A percentile compares a stretch with the other conserved stretches of the same genome.
Evolutionary conservation across 2,888 invertebrate species (phyloP).

Genomic region (Epirrhoe tristata): DNA sequence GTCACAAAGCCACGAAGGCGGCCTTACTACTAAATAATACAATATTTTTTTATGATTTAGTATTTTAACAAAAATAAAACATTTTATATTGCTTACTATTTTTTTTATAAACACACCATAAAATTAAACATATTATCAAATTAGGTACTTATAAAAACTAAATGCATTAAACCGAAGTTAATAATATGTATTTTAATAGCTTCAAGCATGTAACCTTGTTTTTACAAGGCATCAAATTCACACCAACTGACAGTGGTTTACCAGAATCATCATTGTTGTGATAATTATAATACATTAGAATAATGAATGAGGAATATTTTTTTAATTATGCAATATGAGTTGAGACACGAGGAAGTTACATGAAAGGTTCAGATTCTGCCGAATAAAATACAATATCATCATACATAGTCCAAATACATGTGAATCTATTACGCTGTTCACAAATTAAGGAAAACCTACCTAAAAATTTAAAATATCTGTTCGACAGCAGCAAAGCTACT

Average conservation of each 20-base stretch:
- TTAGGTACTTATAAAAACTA: not conserved
- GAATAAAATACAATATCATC: not conserved
- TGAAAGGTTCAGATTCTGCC: not conserved
- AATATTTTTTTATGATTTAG: no score
- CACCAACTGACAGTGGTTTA: constrained; percentile 27
- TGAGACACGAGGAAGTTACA: not conserved
- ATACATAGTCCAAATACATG: not conserved
- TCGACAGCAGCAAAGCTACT: no score
- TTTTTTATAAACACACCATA: not conserved
- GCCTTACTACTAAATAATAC: no score
- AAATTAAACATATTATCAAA: not conserved
- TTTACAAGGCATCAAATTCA: constrained; percentile 19
- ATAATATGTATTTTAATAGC: constrained; percentile 5
- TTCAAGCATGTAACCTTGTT: constrained; percentile 10
- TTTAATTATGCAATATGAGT: constrained; percentile 28
- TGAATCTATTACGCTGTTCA: not conserved
- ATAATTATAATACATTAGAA: constrained; percentile 33
- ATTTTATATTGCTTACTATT: no score
- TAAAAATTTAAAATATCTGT: no score
- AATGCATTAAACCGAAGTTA: constrained; percentile 1
- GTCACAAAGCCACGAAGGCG: no score
- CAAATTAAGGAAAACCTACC: no score
- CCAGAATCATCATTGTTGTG: constrained; percentile 31
- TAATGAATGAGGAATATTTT: constrained; percentile 27
- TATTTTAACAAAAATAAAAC: no score